phyloP scores from a whole-genome alignment of 2,113 vertebrate genomes.

The Phylloscopus trochilus region DNA sequence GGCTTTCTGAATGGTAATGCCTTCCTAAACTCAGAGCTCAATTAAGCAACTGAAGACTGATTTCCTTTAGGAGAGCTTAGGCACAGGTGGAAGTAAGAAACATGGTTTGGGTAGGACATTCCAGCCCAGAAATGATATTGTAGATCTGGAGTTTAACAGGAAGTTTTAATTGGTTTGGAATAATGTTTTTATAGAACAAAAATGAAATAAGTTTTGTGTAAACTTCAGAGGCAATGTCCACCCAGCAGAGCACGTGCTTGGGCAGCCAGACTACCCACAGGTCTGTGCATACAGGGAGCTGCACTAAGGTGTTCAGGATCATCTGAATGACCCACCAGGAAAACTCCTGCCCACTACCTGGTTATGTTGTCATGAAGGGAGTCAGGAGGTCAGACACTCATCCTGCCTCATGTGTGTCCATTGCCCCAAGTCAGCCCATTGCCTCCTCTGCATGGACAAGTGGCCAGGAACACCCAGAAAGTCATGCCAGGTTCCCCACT shows the following conservation, averaged over 20 bases:
- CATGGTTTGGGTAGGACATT: not conserved
- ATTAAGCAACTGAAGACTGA: slow-evolving; percentile 10
- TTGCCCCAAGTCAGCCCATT: not conserved
- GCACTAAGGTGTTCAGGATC: not conserved
- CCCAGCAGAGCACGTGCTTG: not conserved
- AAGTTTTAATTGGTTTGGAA: not conserved
- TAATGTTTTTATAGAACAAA: not conserved
- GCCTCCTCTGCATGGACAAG: accelerated
- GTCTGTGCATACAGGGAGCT: not conserved
- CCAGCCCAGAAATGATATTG: not conserved
- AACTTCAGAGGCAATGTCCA: not conserved
- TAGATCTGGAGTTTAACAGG: not conserved
- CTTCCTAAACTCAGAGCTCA: slow-evolving; percentile 27
- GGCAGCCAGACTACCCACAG: accelerated
- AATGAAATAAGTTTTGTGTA: not conserved
- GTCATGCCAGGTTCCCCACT: accelerated
- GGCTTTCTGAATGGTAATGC: slow-evolving; percentile 10
- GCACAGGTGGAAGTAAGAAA: not conserved
- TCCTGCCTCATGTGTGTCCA: not conserved
- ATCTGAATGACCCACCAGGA: not conserved
- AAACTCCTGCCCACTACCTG: not conserved
- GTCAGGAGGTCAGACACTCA: not conserved
- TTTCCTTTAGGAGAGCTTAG: slow-evolving; percentile 15
- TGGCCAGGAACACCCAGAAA: not conserved
- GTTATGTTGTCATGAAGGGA: accelerated